phyloP scores from a whole-genome alignment of 2,888 invertebrate genomes.

The Rhodophaea formosa region DNA sequence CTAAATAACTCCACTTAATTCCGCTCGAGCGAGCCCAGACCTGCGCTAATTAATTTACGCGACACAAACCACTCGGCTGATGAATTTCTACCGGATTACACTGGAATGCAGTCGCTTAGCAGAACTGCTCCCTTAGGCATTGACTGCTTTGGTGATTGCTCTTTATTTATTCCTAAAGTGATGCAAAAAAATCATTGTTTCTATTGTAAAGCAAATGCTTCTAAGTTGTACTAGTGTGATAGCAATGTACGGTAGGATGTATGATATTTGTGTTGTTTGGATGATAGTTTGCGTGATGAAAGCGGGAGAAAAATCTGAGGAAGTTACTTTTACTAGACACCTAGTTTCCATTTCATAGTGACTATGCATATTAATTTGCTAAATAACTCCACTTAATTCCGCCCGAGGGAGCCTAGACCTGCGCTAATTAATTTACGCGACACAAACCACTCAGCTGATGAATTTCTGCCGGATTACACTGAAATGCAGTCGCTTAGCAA shows the following conservation, averaged over 20 bases:
- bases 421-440: constrained; percentile 24
- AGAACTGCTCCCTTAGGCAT: constrained; percentile 8
- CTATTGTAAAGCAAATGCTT: too few relatives aligned
- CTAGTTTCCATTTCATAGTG: neutral
- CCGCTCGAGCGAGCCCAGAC: constrained; percentile 12
- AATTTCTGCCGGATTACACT: constrained; percentile 18
- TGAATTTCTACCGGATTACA: constrained; percentile 19
- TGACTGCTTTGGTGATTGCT: neutral
- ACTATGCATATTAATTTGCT: constrained; percentile 15
- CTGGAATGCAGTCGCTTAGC: constrained; percentile 18
- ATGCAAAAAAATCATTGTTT: too few relatives aligned
- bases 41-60: constrained; percentile 23
- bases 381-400: constrained; percentile 20
- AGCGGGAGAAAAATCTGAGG: too few relatives aligned
- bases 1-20: constrained; percentile 20
- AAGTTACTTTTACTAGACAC: neutral
- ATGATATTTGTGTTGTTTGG: too few relatives aligned
- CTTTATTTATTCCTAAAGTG: too few relatives aligned
- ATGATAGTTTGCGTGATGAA: too few relatives aligned
- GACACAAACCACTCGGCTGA: constrained; percentile 22
- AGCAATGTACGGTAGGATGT: too few relatives aligned
- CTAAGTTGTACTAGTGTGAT: too few relatives aligned
- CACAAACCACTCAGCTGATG: constrained; percentile 23
- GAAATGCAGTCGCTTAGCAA: constrained; percentile 17
- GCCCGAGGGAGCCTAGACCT: constrained; percentile 14